Evolutionary conservation across 2,797 vertebrate genomes (phyloP).

Genomic region (Diplodus sargus): DNA sequence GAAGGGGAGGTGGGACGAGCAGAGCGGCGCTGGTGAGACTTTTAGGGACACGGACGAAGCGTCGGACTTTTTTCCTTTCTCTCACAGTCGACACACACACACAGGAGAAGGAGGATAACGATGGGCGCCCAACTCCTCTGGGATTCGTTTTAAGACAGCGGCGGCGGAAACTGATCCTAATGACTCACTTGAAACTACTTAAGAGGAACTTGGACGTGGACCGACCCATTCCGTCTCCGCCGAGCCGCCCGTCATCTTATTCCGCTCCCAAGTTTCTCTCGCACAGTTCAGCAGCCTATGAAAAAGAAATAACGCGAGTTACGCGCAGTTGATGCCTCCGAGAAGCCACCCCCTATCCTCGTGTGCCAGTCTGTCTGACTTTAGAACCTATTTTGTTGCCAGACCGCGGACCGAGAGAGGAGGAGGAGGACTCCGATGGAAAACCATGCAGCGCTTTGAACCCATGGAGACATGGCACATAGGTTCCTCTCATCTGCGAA

Average conservation of each 20-base stretch:
- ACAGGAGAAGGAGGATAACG: conserved; percentile 1
- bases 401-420: conserved; percentile 57
- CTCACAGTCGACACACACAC: conserved; percentile 4
- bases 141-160: conserved; percentile 31
- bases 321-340: conserved; percentile 52
- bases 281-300: conserved; percentile 54
- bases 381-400: conserved; percentile 45
- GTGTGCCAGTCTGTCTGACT: conserved; percentile 55
- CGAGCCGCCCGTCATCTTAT: conserved; percentile 4
- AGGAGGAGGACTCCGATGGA: conserved; percentile 76
- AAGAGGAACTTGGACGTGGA: conserved; percentile 38
- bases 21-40: conserved; percentile 39
- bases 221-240: conserved; percentile 5
- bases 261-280: conserved; percentile 52
- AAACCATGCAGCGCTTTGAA: conserved; percentile 84
- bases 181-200: conserved; percentile 46
- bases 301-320: conserved; percentile 50
- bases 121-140: conserved; percentile 29
- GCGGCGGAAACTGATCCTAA: conserved; percentile 13
- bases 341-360: conserved; percentile 52
- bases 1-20: conserved; percentile 60
- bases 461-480: conserved; percentile 95
- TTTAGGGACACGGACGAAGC: conserved; percentile 35
- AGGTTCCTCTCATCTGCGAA: conserved; percentile 88
- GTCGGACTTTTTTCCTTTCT: conserved; percentile 37